phyloP scores from a whole-genome alignment of 2,888 invertebrate genomes.

The Pyralis farinalis region DNA sequence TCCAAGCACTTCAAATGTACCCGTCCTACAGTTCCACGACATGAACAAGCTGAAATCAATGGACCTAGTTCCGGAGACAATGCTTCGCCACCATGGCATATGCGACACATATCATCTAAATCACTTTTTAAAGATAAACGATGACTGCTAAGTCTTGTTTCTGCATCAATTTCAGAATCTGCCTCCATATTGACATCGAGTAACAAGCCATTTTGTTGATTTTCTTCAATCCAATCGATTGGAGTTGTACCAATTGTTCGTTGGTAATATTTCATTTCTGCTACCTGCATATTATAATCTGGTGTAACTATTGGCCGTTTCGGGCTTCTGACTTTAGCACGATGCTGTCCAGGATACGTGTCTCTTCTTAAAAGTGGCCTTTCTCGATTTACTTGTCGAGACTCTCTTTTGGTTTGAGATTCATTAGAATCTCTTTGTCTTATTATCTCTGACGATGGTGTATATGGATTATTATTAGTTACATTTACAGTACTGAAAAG shows the following conservation, averaged over 20 bases:
- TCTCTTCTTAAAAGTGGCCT: conserved; percentile 34
- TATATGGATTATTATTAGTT: conserved; percentile 12
- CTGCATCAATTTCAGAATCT: conserved; percentile 20
- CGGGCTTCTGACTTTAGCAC: conserved; percentile 63
- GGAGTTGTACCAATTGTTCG: conserved; percentile 30
- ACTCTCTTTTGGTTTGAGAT: conserved; percentile 17
- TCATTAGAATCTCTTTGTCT: conserved; percentile 14
- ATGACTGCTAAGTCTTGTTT: conserved; percentile 44
- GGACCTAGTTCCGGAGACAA: conserved; percentile 50
- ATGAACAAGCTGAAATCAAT: conserved; percentile 68
- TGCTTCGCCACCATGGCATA: conserved; percentile 65
- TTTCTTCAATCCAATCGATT: conserved; percentile 41
- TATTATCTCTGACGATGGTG: conserved; percentile 13
- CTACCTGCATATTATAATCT: conserved; percentile 22
- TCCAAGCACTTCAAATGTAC: conserved; percentile 88
- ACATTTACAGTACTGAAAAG: conserved; percentile 26
- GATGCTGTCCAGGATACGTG: conserved; percentile 47
- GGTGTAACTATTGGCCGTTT: conserved; percentile 36
- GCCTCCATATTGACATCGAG: conserved; percentile 8
- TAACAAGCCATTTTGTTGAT: conserved; percentile 26
- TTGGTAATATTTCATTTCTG: conserved; percentile 23
- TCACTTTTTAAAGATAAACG: conserved; percentile 21
- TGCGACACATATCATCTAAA: conserved; percentile 66
- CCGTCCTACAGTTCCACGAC: conserved; percentile 85
- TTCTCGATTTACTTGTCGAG: conserved; percentile 25